A percentile compares a stretch with the other conserved stretches of the same genome.
These are phyloP conservation scores for Mycetomoellerius zeteki DNA, from an alignment of 1,140 invertebrate genomes.

Conservation along the genomic window DNA sequence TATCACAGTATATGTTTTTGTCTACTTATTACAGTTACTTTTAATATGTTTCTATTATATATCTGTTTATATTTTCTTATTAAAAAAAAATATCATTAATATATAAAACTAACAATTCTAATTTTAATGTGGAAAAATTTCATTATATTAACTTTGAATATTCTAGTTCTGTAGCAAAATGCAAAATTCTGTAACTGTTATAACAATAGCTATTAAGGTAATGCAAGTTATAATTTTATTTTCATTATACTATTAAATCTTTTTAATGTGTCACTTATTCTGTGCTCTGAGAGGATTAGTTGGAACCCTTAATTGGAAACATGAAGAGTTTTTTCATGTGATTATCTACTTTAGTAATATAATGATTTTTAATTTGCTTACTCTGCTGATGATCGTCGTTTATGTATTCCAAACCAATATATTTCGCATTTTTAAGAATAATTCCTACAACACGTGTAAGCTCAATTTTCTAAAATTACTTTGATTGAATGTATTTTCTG, in stretches of 20 bases:
- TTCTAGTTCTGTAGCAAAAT: too few species aligned
- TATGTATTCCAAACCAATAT: slow-evolving; percentile 72
- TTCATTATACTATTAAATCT: not conserved
- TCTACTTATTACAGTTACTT: too few species aligned
- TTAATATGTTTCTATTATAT: too few species aligned
- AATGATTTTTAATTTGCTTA: slow-evolving; percentile 22
- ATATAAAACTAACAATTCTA: too few species aligned
- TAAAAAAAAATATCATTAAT: too few species aligned
- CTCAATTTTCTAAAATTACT: slow-evolving; percentile 90
- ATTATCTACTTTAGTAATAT: slow-evolving; percentile 67
- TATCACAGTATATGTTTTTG: too few species aligned
- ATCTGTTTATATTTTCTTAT: too few species aligned
- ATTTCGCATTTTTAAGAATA: slow-evolving; percentile 52
- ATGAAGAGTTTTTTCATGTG: slow-evolving; percentile 79
- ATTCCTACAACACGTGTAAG: slow-evolving; percentile 88
- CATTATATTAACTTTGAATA: too few species aligned
- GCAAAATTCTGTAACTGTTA: too few species aligned
- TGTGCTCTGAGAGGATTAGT: not conserved
- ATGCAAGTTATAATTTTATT: slow-evolving; percentile 9
- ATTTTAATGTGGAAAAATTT: too few species aligned
- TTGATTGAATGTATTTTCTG: slow-evolving; percentile 87
- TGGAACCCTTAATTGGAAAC: slow-evolving; percentile 76
- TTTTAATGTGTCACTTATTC: not conserved
- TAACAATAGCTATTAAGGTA: too few species aligned
- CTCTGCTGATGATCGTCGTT: not conserved